Evolutionary conservation across 2,888 invertebrate genomes (phyloP).

Genomic region (Leucophenga maculata): DNA sequence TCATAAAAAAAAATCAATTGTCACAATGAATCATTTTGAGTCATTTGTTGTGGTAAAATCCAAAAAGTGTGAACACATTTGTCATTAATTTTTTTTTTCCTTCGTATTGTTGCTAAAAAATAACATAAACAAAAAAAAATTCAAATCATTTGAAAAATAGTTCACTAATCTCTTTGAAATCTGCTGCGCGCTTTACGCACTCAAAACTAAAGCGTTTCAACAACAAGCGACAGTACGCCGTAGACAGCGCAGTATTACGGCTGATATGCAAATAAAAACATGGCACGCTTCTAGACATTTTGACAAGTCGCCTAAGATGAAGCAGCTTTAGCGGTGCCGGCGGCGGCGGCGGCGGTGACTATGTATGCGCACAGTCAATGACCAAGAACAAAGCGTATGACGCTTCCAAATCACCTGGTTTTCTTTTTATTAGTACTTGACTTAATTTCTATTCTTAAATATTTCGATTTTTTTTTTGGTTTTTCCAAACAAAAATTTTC

Average conservation of each 20-base stretch:
- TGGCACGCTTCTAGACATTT: constrained; percentile 4
- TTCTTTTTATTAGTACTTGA: too few relatives aligned
- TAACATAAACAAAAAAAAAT: not conserved
- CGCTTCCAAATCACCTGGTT: not conserved
- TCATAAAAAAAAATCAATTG: too few relatives aligned
- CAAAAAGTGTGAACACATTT: too few relatives aligned
- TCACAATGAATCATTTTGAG: not conserved
- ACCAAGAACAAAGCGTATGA: not conserved
- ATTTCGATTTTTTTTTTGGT: too few relatives aligned
- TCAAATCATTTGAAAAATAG: constrained; percentile 22
- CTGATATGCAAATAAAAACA: not conserved
- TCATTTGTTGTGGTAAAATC: too few relatives aligned
- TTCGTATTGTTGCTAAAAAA: not conserved
- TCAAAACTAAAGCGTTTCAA: constrained; percentile 3
- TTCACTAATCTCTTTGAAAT: constrained; percentile 17
- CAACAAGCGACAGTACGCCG: not conserved
- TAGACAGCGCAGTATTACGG: not conserved
- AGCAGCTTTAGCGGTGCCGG: not conserved
- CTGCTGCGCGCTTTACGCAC: constrained; percentile 2
- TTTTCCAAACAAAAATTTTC: too few relatives aligned
- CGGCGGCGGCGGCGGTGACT: not conserved
- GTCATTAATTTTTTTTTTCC: too few relatives aligned
- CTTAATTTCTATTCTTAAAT: too few relatives aligned
- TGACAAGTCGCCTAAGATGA: not conserved
- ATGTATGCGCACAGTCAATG: too few relatives aligned